phyloP scores from a whole-genome alignment of 1,140 invertebrate genomes.

The Saxidomus purpurata region DNA sequence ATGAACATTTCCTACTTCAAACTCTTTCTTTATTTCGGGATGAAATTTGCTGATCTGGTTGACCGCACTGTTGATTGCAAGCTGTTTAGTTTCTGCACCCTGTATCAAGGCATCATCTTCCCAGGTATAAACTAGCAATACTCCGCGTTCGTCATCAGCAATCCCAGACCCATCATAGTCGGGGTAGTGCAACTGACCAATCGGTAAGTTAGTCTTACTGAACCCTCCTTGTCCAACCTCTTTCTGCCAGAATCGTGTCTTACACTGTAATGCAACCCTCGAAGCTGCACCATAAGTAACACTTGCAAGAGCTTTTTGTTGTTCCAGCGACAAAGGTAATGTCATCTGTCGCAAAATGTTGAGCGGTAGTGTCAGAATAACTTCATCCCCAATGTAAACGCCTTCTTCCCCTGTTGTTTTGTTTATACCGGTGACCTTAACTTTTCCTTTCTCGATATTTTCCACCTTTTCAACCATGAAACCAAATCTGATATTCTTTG shows the following conservation, averaged over 20 bases:
- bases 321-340: neutral
- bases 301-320: conserved; percentile 50
- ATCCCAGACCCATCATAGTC: conserved; percentile 33
- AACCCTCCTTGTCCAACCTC: conserved; percentile 66
- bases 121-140: conserved; percentile 64
- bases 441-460: neutral
- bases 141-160: conserved; percentile 45
- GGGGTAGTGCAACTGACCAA: conserved; percentile 68
- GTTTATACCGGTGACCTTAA: neutral
- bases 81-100: conserved; percentile 47
- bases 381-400: conserved; percentile 50
- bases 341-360: conserved; percentile 62
- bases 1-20: conserved; percentile 67
- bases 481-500: conserved; percentile 47
- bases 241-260: conserved; percentile 70
- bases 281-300: conserved; percentile 61
- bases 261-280: conserved; percentile 67
- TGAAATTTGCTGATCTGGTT: conserved; percentile 67
- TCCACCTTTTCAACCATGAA: conserved; percentile 52
- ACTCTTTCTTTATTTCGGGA: conserved; percentile 63
- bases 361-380: conserved; percentile 67
- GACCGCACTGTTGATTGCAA: conserved; percentile 65
- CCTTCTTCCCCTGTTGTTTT: conserved; percentile 34
- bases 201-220: conserved; percentile 58
- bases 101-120: conserved; percentile 57